These are phyloP conservation scores for Kuschelorhynchus macadamiae DNA, from an alignment of 2,888 invertebrate genomes.

Conservation along the genomic window DNA sequence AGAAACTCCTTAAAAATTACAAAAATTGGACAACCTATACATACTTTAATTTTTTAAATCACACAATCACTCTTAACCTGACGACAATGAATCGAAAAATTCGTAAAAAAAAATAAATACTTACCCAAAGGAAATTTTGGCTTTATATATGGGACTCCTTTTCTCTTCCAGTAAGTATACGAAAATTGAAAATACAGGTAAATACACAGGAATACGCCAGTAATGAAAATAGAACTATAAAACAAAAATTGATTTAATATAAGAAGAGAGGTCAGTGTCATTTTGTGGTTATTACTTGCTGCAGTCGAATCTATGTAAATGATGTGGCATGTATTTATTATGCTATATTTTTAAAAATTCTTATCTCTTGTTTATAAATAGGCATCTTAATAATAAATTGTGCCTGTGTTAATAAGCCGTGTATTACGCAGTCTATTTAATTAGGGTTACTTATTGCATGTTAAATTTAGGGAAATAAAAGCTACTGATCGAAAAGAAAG, in stretches of 20 bases:
- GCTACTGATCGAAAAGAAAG: too few relatives aligned
- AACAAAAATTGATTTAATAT: background rate
- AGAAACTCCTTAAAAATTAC: too few relatives aligned
- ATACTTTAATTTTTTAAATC: too few relatives aligned
- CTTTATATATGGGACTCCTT: conserved; percentile 32
- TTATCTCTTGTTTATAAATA: too few relatives aligned
- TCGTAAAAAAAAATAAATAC: conserved; percentile 13
- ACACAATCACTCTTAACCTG: too few relatives aligned
- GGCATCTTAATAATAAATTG: too few relatives aligned
- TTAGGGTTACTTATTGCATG: too few relatives aligned
- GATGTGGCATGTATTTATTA: background rate
- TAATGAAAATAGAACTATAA: background rate
- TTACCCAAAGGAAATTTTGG: conserved; percentile 45
- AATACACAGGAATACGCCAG: background rate
- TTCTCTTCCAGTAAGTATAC: conserved; percentile 37
- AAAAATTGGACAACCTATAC: too few relatives aligned
- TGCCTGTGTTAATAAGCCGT: too few relatives aligned
- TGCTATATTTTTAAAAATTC: background rate
- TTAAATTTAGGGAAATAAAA: too few relatives aligned
- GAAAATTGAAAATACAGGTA: conserved; percentile 36
- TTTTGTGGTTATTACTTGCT: background rate
- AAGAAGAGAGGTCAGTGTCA: background rate
- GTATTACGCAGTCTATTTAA: too few relatives aligned
- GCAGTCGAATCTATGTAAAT: background rate
- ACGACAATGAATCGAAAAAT: too few relatives aligned